Conservation (phyloP, 1,140 invertebrate species). For the Calliopsis andreniformis region DNA sequence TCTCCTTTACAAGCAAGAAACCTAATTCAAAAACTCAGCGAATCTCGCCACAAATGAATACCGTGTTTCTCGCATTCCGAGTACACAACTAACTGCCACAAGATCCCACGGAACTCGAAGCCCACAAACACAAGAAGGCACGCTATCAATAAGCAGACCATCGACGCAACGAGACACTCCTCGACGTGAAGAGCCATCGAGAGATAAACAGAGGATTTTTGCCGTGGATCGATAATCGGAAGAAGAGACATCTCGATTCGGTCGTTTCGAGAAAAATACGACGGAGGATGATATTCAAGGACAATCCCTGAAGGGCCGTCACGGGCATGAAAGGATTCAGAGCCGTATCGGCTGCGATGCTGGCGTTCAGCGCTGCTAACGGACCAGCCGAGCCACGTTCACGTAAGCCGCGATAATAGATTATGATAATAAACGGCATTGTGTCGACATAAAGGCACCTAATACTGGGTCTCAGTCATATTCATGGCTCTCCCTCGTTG, state of each 20-base stretch:
- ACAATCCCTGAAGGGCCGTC: constrained; percentile 35
- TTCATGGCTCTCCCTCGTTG: constrained; percentile 56
- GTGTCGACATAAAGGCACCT: constrained; percentile 73
- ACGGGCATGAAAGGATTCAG: constrained; percentile 52
- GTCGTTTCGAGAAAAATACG: constrained; percentile 16
- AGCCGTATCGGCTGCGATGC: constrained; percentile 40
- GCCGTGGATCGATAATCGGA: constrained; percentile 7
- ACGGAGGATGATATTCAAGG: constrained; percentile 30
- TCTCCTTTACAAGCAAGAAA: no score
- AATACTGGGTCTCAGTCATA: constrained; percentile 60
- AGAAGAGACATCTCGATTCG: background rate
- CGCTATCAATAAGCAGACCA: no score
- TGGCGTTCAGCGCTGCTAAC: constrained; percentile 50
- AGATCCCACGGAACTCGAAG: no score
- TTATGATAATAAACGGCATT: constrained; percentile 79
- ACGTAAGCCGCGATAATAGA: constrained; percentile 76
- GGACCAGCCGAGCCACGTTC: constrained; percentile 58
- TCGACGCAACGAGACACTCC: no score
- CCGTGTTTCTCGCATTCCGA: no score
- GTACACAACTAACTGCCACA: no score
- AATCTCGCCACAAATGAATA: no score
- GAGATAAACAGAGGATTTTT: no score
- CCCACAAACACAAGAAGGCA: no score
- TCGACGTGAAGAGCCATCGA: no score
- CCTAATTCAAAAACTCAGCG: no score